Conservation (phyloP, 92 coral and sea anemone genomes). For the Zoanthus sansibaricus region DNA sequence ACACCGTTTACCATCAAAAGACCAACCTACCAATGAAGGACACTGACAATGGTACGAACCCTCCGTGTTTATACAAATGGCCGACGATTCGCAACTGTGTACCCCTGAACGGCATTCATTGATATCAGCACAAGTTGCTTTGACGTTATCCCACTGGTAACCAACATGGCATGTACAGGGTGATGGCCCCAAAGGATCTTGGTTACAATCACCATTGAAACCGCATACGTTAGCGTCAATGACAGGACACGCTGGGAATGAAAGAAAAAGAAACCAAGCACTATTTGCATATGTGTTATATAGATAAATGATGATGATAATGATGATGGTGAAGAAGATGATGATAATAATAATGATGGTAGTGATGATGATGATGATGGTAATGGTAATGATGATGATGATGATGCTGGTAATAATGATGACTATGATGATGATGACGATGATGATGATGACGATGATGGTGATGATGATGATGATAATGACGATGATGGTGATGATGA, state of each 20-base stretch:
- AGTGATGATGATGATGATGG: too few species aligned
- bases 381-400: too few species aligned
- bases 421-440: too few species aligned
- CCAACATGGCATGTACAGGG: constrained; percentile 69
- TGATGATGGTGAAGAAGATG: too few species aligned
- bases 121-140: constrained; percentile 49
- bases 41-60: constrained; percentile 75
- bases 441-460: too few species aligned
- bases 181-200: constrained; percentile 12
- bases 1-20: constrained; percentile 71
- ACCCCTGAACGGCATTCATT: constrained; percentile 53
- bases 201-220: constrained; percentile 59
- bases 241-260: constrained; percentile 59
- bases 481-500: too few species aligned
- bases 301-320: too few species aligned
- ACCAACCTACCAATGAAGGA: constrained; percentile 73
- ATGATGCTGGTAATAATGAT: too few species aligned
- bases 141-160: constrained; percentile 56
- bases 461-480: too few species aligned
- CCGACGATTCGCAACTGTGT: constrained; percentile 64
- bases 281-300: too few species aligned
- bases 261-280: not conserved
- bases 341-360: too few species aligned
- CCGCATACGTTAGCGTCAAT: constrained; percentile 61
- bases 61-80: constrained; percentile 62